phyloP scores from a whole-genome alignment of 1,140 invertebrate species.

The Macrosteles quadrilineatus region DNA sequence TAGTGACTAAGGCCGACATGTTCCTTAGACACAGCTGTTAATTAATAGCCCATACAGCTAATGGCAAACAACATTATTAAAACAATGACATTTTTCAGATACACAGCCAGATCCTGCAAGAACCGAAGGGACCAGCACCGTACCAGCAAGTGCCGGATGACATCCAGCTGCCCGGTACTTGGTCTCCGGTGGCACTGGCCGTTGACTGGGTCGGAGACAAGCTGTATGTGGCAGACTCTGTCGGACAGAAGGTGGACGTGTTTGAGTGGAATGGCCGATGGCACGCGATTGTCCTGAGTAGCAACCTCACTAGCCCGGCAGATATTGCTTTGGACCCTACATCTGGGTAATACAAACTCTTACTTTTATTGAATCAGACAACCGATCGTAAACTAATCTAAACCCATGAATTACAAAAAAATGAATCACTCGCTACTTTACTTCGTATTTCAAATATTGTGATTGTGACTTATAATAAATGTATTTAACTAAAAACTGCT shows the following conservation, averaged over 20 bases:
- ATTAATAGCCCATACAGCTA: too few relatives aligned
- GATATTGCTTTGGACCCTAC: slow-evolving; percentile 93
- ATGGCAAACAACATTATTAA: too few relatives aligned
- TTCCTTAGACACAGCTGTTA: too few relatives aligned
- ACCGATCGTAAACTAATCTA: too few relatives aligned
- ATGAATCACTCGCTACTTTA: too few relatives aligned
- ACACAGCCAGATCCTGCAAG: slow-evolving; percentile 17
- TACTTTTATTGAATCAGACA: not conserved
- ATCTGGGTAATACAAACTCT: slow-evolving; percentile 61
- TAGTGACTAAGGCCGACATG: too few relatives aligned
- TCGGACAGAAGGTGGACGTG: slow-evolving; percentile 92
- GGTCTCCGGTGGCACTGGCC: slow-evolving; percentile 86
- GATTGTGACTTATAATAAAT: too few relatives aligned
- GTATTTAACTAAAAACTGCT: too few relatives aligned
- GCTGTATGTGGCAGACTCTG: slow-evolving; percentile 90
- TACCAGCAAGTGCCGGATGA: not conserved
- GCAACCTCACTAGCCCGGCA: slow-evolving; percentile 86
- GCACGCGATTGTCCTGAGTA: slow-evolving; percentile 87
- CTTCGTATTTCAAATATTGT: too few relatives aligned
- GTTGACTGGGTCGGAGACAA: slow-evolving; percentile 98
- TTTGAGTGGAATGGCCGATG: slow-evolving; percentile 82
- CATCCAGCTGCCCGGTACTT: slow-evolving; percentile 75
- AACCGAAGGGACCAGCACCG: not conserved
- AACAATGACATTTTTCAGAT: slow-evolving; percentile 4
- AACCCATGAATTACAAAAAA: too few relatives aligned